Base-by-base conservation (phyloP, 2,797 vertebrate genomes). In the Natrix natrix region DNA sequence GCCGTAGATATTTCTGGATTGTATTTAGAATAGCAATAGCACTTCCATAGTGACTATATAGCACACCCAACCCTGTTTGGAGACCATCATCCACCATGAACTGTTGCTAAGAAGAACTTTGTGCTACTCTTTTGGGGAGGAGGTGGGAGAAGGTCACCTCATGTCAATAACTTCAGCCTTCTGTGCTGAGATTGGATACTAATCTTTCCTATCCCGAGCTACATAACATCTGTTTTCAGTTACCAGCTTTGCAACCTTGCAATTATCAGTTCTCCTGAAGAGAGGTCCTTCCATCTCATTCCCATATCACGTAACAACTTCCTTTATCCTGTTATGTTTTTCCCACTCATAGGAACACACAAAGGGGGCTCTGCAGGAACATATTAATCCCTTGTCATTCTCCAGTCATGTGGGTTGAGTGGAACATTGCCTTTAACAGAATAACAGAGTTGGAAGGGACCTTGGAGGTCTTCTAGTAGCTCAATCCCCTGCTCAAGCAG, bases 21-120 rank as follows among this genome's bases (percentile, higher is more conserved):
- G 12, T n/a, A 54, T 57, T 93, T 92, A 96, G 95, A 95, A 94
- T 17, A 57, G 16, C 52, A 57, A 5, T 57, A 57, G 16, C 4
- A 54, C 52, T 55, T 55, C 54, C 54, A 55, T 12, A 55, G 54
- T 55, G 54, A 11, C 16, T 43, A 37, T 10, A 59, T 37, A 92
- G 57, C 55, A 52, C 3, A 57, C 11, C 52, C 10, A 92, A 32
- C 10, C 56, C 37, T 52, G 3, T 32, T 1, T 37, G 24, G 13
- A 32, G 55, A 56, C 52, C 26, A 89, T 60, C 37, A 24, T 26
- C n/a, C 86, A 32, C 43, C n/a, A 26, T 16, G 20, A 57, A 52
- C 12, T 88, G 16, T 32, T 17, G 86, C 28, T 16, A 87, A 87
- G 54, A 48, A 55, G 54, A 28, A 13, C 86, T n/a, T 28, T n/a